These are phyloP conservation scores for Micromussa lordhowensis DNA, from an alignment of 92 coral and sea anemone genomes.

Conservation along the genomic window DNA sequence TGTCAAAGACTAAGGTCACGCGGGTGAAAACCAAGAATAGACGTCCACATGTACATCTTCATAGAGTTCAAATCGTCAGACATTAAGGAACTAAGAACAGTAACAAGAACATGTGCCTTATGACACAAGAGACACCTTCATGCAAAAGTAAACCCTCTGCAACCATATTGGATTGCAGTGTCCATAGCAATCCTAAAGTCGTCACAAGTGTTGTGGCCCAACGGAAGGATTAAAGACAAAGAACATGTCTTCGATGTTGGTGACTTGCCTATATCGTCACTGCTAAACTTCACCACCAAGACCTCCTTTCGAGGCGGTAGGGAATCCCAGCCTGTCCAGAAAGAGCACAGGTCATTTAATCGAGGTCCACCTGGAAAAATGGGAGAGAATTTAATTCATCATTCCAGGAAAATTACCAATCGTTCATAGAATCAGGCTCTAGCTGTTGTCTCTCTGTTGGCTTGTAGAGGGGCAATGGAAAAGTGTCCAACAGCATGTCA, in stretches of 20 bases:
- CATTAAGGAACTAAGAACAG: constrained; percentile 3
- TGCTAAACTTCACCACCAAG: constrained; percentile 36
- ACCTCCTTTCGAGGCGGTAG: constrained; percentile 42
- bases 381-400: constrained; percentile 18
- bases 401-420: neutral
- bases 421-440: neutral
- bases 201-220: constrained; percentile 32
- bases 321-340: constrained; percentile 61
- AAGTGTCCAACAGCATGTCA: constrained; percentile 1
- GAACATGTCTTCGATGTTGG: constrained; percentile 51
- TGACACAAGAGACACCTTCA: constrained; percentile 16
- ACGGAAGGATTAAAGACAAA: constrained; percentile 38
- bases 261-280: constrained; percentile 17
- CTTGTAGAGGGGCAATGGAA: constrained; percentile 3
- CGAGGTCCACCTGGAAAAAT: constrained; percentile 27
- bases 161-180: constrained; percentile 44
- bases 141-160: constrained; percentile 44
- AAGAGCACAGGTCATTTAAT: constrained; percentile 47
- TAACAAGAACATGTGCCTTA: constrained; percentile 13
- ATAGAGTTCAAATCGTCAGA: constrained; percentile 4
- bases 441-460: constrained; percentile 22
- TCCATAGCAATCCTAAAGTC: constrained; percentile 39
- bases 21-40: too few relatives aligned
- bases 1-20: too few relatives aligned
- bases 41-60: neutral